Evolutionary conservation across 2,888 invertebrate species (phyloP), one percentile per base, ranked within the genome.

Genomic region (Axea sp.): DNA sequence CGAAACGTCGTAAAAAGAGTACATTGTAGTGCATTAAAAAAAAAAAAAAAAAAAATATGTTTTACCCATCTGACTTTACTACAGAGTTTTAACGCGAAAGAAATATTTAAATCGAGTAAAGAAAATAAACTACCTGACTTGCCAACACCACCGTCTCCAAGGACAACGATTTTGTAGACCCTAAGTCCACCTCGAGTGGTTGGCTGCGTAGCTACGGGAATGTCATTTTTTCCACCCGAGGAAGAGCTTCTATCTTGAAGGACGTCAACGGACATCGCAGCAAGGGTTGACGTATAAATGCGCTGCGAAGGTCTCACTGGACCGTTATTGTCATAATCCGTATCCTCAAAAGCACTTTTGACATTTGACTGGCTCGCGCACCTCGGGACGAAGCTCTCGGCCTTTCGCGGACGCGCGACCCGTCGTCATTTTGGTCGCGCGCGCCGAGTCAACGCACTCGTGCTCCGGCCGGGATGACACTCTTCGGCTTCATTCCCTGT

Each of bases 61-160:
- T n/a, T n/a, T n/a, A n/a, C n/a, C n/a, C n/a, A n/a, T n/a, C n/a
- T n/a, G n/a, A n/a, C n/a, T n/a, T n/a, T n/a, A n/a, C n/a, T n/a
- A n/a, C n/a, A n/a, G n/a, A n/a, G n/a, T n/a, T n/a, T n/a, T n/a
- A n/a, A n/a, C n/a, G n/a, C n/a, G n/a, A n/a, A n/a, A n/a, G n/a
- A n/a, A n/a, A n/a, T n/a, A n/a, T n/a, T n/a, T n/a, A n/a, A n/a
- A n/a, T n/a, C n/a, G n/a, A n/a, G n/a, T n/a, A n/a, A n/a, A n/a
- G n/a, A n/a, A n/a, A 24, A 41, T 6, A n/a, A 17, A 41, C 26
- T 88, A 93, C 93, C 93, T 86, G 96, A 96, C 90, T 96, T 96
- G 84, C 96, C 96, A 78, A 96, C 96, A 77, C 96, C 96, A 37
- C 96, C 96, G 88, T 96, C 96, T 41, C 96, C 96, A 60, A 96